phyloP scores from a whole-genome alignment of 2,888 invertebrate species.

The Drosophila maculinotata region DNA sequence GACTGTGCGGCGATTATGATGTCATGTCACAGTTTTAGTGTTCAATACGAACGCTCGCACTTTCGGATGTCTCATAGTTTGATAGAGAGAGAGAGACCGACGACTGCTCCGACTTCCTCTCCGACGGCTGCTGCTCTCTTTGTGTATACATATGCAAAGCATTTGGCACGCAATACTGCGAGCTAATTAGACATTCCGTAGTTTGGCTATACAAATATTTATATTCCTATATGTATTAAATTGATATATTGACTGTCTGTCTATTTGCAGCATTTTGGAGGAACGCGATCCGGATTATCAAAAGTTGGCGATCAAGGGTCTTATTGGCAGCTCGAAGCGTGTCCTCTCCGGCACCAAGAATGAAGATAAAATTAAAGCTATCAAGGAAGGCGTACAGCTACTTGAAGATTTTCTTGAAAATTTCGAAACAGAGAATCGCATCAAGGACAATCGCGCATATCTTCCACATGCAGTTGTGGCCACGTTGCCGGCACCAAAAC shows the following conservation, averaged over 20 bases:
- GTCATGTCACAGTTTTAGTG: constrained; percentile 73
- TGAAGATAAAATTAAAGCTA: constrained; percentile 90
- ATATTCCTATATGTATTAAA: constrained; percentile 14
- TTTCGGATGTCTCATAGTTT: constrained; percentile 55
- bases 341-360: constrained; percentile 91
- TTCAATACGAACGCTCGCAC: constrained; percentile 29
- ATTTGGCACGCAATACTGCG: constrained; percentile 22
- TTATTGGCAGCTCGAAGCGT: constrained; percentile 90
- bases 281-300: constrained; percentile 92
- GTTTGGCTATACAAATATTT: constrained; percentile 24
- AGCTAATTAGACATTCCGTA: constrained; percentile 32
- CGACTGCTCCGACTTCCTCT: constrained; percentile 37
- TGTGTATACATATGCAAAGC: constrained; percentile 18
- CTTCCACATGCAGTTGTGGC: constrained; percentile 87
- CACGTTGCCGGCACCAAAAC: constrained; percentile 87
- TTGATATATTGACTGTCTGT: constrained; percentile 21
- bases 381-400: constrained; percentile 89
- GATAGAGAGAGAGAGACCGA: constrained; percentile 37
- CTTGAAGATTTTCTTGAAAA: constrained; percentile 91
- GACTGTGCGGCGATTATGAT: constrained; percentile 61
- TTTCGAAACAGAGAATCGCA: constrained; percentile 89
- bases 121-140: constrained; percentile 18
- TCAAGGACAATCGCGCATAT: constrained; percentile 90
- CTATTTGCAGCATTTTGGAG: constrained; percentile 86
- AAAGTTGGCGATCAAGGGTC: constrained; percentile 89